Evolutionary conservation across 2,888 invertebrate genomes (phyloP), one percentile per base, ranked within the genome.

Genomic region (Melieria omissa): DNA sequence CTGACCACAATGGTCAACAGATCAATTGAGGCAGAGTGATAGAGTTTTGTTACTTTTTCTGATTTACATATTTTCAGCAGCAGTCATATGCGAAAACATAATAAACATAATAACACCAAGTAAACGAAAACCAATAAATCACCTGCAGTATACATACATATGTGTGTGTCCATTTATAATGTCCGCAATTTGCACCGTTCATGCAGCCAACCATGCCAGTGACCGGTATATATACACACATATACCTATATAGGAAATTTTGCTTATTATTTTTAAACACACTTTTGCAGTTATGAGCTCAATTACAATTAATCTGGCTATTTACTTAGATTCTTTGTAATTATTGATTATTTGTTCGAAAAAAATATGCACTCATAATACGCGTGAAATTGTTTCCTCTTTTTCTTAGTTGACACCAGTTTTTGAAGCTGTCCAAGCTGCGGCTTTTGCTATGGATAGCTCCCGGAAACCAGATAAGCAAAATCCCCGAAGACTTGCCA

Each of bases 401-500:
- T 58, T 9, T 41, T 7, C 54, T 69, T 62, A 41, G 12, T 49
- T 49, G 49, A 2, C 9, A 10, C 1, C 62, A 62, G 62, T 58
- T 5, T 5, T 9, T 5, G 2, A 3, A 29, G 7, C 55, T n/a
- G 9, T 55, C 5, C 9, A 12, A 46, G 46, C 16, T 46, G 45
- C 16, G 4, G 5, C 14, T 44, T 12, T 5, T 45, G 61, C 14
- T 49, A 87, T 87, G 87, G 87, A 87, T 72, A 85, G 82, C 66
- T 82, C 84, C 10, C 80, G 80, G 41, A 87, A 87, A 67, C 87
- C 88, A 47, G 79, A 79, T 65, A 82, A 81, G 10, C 77, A 81
- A 66, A 88, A 88, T 79, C 87, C 86, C 12, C 82, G 85, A 9
- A 79, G 83, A 70, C 73, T 76, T 72, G 86, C 86, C 3, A 86